These are phyloP conservation scores for Lithophane semibrunnea DNA, from an alignment of 2,888 invertebrate species.

Conservation along the genomic window DNA sequence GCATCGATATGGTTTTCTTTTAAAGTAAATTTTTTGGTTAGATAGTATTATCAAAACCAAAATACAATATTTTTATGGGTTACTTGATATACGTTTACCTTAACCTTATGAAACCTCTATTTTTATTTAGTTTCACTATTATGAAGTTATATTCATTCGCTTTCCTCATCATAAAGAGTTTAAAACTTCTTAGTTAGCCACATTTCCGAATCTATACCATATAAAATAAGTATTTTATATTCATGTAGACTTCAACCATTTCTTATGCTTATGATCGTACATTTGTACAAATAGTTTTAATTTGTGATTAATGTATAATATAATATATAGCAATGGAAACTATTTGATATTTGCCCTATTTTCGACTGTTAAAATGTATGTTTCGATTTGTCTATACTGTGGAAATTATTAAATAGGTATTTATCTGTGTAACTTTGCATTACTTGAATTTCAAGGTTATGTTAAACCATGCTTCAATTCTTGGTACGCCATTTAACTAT, in stretches of 20 bases:
- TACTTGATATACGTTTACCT: too few relatives aligned
- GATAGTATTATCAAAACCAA: not conserved
- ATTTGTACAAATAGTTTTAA: conserved; percentile 60
- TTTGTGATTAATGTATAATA: conserved; percentile 53
- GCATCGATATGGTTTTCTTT: conserved; percentile 18
- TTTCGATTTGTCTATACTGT: conserved; percentile 9
- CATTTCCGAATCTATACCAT: conserved; percentile 30
- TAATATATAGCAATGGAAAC: conserved; percentile 43
- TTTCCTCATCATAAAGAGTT: not conserved
- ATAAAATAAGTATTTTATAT: conserved; percentile 25
- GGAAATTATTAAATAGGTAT: too few relatives aligned
- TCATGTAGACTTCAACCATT: conserved; percentile 43
- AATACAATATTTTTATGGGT: too few relatives aligned
- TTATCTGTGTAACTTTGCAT: too few relatives aligned
- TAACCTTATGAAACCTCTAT: too few relatives aligned
- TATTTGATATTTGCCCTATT: conserved; percentile 17
- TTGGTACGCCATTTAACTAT: too few relatives aligned
- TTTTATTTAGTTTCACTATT: not conserved
- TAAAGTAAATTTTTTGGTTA: not conserved
- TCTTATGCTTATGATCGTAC: not conserved
- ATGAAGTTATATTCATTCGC: not conserved
- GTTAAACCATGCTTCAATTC: too few relatives aligned
- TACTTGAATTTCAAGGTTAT: too few relatives aligned
- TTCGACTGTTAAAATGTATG: conserved; percentile 17
- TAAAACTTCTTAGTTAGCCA: conserved; percentile 3